Base-by-base conservation (phyloP, 37 sponge, comb jelly and placozoan genomes). In the Halisarca cf. caerulea region DNA sequence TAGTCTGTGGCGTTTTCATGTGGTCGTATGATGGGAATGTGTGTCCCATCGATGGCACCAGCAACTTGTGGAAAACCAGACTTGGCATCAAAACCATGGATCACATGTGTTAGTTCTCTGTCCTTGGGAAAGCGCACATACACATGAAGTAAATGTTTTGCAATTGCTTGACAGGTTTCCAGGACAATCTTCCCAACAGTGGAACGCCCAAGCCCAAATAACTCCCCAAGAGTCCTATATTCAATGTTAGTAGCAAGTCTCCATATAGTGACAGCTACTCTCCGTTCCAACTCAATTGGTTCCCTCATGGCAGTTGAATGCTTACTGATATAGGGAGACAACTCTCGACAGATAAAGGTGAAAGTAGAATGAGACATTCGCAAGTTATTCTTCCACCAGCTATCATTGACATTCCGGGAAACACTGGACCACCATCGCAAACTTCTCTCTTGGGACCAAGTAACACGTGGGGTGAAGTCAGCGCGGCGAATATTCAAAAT, bases 11-110 rank as follows among this genome's bases (percentile, higher is more conserved):
- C 70, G 80, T 70, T 62, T 37, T 86, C 81, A 28, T 1, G 21
- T 36, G 81, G 87, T 8, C 34, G 5, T 40, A 86, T 9, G 21
- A 86, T 80, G 28, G 81, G 81, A 41, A 86, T 62, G 33, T 86
- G 87, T 30, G 79, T 62, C 8, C 87, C 87, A 80, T 86, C 87
- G 30, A 86, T 86, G 23, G 80, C 87, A 8, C 87, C 87, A 32
- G 69, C 80, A 8, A 47, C 70, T 36, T 86, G 87, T 8, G 85
- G 85, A 58, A 85, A 30, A 78, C 85, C 85, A 78, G 77, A n/a
- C 77, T n/a, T 40, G 28, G 41, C 58, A 30, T 85, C 61, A 77
- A 85, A 85, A 14, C 58, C 79, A 1, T 59, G n/a, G 2, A 86
- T 70, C 21, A 68, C 62, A 20, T 79, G 70, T 28, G n/a, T 79